Evolutionary conservation across 1,140 invertebrate species (phyloP).

Genomic region (Panagrolaimus sp.): DNA sequence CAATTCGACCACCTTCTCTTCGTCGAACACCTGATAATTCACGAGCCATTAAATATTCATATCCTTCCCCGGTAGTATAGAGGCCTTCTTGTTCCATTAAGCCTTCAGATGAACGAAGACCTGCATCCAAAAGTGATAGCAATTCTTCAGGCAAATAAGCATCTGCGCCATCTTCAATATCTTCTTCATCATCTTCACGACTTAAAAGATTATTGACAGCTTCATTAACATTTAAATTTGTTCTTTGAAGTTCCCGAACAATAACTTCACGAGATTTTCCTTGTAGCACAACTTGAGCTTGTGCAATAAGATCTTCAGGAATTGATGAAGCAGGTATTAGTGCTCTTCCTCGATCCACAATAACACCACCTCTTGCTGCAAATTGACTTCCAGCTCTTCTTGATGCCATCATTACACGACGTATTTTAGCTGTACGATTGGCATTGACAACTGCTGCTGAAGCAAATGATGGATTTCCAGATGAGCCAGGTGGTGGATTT

Average conservation of each 20-base stretch:
- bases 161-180: constrained; percentile 45
- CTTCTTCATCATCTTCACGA: constrained; percentile 84
- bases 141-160: constrained; percentile 72
- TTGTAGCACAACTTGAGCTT: constrained; percentile 70
- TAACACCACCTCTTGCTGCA: constrained; percentile 22
- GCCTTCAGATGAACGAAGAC: constrained; percentile 71
- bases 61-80: constrained; percentile 90
- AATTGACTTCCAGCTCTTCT: constrained; percentile 25
- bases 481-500: too few species aligned
- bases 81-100: constrained; percentile 94
- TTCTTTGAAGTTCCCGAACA: constrained; percentile 88
- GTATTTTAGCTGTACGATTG: constrained; percentile 53
- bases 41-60: constrained; percentile 76
- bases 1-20: constrained; percentile 52
- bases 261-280: constrained; percentile 96
- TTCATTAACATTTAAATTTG: constrained; percentile 88
- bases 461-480: too few species aligned
- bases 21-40: constrained; percentile 68
- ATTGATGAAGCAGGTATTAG: constrained; percentile 62
- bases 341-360: constrained; percentile 49
- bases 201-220: constrained; percentile 97
- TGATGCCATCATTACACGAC: constrained; percentile 45
- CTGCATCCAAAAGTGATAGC: constrained; percentile 82
- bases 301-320: constrained; percentile 62
- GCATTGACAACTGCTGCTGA: constrained; percentile 14